These are phyloP conservation scores for Callospermophilus lateralis DNA, from an alignment of 2,113 vertebrate species.

Conservation along the genomic window DNA sequence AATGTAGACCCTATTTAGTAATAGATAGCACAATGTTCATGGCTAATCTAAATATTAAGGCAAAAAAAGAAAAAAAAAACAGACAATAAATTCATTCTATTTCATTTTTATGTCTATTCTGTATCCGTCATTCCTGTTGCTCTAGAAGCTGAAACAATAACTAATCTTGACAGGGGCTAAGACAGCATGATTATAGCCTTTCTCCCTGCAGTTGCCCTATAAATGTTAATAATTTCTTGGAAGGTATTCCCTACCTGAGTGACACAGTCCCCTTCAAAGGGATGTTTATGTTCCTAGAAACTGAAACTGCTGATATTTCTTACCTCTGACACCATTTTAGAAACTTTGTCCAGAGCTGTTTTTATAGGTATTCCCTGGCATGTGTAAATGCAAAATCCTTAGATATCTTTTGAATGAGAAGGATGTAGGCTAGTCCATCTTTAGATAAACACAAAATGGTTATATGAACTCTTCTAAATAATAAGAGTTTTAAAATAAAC, in stretches of 20 bases:
- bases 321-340: constrained; percentile 42
- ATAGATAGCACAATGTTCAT: neutral
- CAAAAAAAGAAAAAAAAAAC: neutral
- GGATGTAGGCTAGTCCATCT: neutral
- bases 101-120: constrained; percentile 53
- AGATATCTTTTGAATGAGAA: neutral
- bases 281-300: constrained; percentile 55
- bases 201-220: neutral
- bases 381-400: neutral
- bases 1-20: constrained; percentile 17
- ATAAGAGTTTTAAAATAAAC: neutral
- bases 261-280: neutral
- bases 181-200: constrained; percentile 63
- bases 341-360: neutral
- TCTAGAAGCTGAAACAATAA: constrained; percentile 50
- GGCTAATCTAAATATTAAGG: neutral
- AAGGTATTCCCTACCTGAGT: constrained; percentile 45
- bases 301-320: constrained; percentile 36
- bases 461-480: neutral
- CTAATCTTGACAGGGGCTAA: constrained; percentile 47
- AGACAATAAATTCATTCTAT: neutral
- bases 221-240: constrained; percentile 67
- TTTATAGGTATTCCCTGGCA: neutral
- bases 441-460: neutral
- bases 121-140: constrained; percentile 7